Conservation (phyloP, 2,797 vertebrate species). For the Pelobates cultripes region DNA sequence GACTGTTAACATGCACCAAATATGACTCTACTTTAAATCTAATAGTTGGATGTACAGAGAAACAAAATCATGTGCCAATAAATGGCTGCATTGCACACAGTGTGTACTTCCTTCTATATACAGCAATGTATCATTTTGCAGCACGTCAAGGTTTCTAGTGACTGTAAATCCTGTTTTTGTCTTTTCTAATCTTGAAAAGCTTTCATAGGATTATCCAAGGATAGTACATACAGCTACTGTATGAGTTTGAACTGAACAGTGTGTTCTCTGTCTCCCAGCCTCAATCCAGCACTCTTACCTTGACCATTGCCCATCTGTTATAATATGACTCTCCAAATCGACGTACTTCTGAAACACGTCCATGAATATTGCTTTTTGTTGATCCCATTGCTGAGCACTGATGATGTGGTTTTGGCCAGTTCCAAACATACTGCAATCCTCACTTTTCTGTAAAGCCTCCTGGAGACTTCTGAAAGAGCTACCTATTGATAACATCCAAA, state of each 20-base stretch:
- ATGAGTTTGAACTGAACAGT: neutral
- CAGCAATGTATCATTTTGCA: neutral
- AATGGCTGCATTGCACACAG: too few species aligned
- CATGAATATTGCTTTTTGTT: conserved; percentile 64
- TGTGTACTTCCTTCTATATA: too few species aligned
- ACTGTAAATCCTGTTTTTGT: neutral
- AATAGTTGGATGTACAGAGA: too few species aligned
- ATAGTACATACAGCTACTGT: neutral
- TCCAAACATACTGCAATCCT: conserved; percentile 66
- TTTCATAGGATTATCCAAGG: neutral
- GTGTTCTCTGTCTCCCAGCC: neutral
- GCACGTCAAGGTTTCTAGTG: neutral
- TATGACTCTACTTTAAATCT: too few species aligned
- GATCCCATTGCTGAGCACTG: conserved; percentile 69
- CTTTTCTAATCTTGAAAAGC: neutral
- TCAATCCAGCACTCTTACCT: conserved; percentile 60
- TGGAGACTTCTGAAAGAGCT: conserved; percentile 65
- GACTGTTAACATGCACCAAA: too few species aligned
- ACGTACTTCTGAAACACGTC: conserved; percentile 63
- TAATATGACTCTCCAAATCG: conserved; percentile 43
- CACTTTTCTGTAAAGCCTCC: conserved; percentile 69
- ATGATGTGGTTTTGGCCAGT: conserved; percentile 75
- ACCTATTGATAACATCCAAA: conserved; percentile 56
- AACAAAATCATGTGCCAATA: too few species aligned
- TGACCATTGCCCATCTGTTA: conserved; percentile 60